Conservation (phyloP, 1,140 invertebrate species). For the Euwallacea similis region DNA sequence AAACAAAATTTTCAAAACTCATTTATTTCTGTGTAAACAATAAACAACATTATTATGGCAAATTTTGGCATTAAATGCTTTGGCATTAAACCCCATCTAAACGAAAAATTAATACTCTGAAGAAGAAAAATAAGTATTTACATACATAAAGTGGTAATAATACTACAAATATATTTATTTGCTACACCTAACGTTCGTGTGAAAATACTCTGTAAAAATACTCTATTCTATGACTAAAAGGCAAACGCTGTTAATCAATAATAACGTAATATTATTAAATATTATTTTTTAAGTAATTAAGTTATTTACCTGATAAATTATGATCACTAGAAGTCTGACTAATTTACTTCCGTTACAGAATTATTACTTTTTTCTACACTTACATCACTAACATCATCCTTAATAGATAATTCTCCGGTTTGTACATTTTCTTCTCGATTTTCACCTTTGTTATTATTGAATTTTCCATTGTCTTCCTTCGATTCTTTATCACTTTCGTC, state of each 20-base stretch:
- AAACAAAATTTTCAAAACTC: too few species aligned
- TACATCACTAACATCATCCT: slow-evolving; percentile 39
- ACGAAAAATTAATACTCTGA: slow-evolving; percentile 44
- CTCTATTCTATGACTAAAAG: slow-evolving; percentile 46
- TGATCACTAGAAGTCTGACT: slow-evolving; percentile 53
- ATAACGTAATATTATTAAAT: slow-evolving; percentile 28
- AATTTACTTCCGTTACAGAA: slow-evolving; percentile 42
- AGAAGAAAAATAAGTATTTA: slow-evolving; percentile 41
- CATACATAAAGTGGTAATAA: slow-evolving; percentile 41
- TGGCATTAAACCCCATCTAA: slow-evolving; percentile 51
- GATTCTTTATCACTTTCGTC: slow-evolving; percentile 51
- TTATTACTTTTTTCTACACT: slow-evolving; percentile 23
- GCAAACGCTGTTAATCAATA: slow-evolving; percentile 47
- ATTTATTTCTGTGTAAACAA: slow-evolving; percentile 49
- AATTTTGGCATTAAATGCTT: slow-evolving; percentile 56
- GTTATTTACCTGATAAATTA: slow-evolving; percentile 40
- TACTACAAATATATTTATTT: slow-evolving; percentile 44
- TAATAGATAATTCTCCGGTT: slow-evolving; percentile 56
- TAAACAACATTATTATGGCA: slow-evolving; percentile 54
- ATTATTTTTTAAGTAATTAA: slow-evolving; percentile 32
- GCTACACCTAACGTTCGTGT: slow-evolving; percentile 43
- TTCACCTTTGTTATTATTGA: slow-evolving; percentile 54
- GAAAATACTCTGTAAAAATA: slow-evolving; percentile 54
- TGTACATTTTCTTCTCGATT: slow-evolving; percentile 61
- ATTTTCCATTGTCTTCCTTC: slow-evolving; percentile 40